Conservation (phyloP, 2,797 vertebrate genomes). For the Parotocinclus haroldoi region DNA sequence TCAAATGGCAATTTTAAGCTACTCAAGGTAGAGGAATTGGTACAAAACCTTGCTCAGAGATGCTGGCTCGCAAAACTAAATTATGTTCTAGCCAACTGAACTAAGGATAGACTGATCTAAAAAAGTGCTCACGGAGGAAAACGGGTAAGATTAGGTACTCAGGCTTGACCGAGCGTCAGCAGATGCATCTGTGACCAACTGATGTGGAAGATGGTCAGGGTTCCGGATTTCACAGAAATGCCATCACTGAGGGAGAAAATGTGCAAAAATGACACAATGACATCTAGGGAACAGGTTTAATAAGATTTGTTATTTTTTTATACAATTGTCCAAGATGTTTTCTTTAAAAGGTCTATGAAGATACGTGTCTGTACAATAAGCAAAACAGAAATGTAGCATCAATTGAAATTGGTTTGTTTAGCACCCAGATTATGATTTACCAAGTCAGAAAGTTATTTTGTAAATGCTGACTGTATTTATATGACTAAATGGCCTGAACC, state of each 20-base stretch:
- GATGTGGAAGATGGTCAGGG: constrained; percentile 19
- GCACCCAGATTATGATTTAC: too few species aligned
- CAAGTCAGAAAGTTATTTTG: too few species aligned
- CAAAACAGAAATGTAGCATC: too few species aligned
- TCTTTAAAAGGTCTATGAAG: too few species aligned
- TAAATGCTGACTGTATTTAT: too few species aligned
- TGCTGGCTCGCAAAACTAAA: constrained; percentile 26
- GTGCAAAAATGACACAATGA: too few species aligned
- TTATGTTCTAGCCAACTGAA: constrained; percentile 20
- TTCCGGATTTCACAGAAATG: constrained; percentile 4
- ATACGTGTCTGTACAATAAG: too few species aligned
- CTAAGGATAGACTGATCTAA: constrained; percentile 23
- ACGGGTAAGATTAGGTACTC: constrained; percentile 20
- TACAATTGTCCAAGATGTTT: too few species aligned
- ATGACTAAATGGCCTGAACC: too few species aligned
- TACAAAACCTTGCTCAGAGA: constrained; percentile 25
- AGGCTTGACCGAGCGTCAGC: constrained; percentile 7
- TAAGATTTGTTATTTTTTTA: too few species aligned
- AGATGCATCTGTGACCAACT: constrained; percentile 24
- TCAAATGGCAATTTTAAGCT: constrained; percentile 41
- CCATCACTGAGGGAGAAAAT: background rate
- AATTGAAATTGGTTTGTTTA: too few species aligned
- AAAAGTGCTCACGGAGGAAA: constrained; percentile 24
- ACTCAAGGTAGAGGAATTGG: constrained; percentile 17
- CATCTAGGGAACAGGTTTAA: too few species aligned